phyloP scores from a whole-genome alignment of 2,113 vertebrate species.

The Progne subis region DNA sequence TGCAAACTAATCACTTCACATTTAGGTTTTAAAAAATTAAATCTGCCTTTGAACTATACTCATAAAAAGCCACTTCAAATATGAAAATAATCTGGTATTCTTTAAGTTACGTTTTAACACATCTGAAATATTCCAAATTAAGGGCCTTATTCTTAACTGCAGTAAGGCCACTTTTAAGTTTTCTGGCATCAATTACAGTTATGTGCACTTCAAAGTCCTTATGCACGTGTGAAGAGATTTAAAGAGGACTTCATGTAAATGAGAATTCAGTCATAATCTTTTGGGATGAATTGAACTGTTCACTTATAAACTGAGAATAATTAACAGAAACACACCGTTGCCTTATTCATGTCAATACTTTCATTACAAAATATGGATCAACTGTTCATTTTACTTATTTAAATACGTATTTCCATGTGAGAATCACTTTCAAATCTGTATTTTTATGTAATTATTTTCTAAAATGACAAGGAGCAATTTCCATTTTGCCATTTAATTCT shows the following conservation, averaged over 20 bases:
- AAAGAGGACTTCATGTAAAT: not conserved
- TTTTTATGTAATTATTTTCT: not conserved
- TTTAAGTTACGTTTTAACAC: not conserved
- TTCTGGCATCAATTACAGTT: not conserved
- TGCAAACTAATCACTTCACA: not conserved
- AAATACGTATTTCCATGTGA: not conserved
- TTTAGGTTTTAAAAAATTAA: not conserved
- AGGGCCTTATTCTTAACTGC: not conserved
- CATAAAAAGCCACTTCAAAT: not conserved
- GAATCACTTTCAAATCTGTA: not conserved
- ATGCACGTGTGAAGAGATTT: not conserved
- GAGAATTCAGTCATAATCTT: not conserved
- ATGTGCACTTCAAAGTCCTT: not conserved
- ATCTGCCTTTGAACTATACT: not conserved
- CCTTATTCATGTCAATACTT: not conserved
- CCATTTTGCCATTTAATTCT: not conserved
- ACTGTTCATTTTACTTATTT: not conserved
- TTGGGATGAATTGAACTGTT: not conserved
- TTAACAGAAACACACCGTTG: slow-evolving; percentile 1
- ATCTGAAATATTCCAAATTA: not conserved
- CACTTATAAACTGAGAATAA: not conserved
- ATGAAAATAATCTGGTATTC: not conserved
- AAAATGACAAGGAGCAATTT: not conserved
- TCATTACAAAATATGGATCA: not conserved
- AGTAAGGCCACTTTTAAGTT: not conserved